phyloP scores from a whole-genome alignment of 2,888 invertebrate species.

The Camptogramma bilineatum region DNA sequence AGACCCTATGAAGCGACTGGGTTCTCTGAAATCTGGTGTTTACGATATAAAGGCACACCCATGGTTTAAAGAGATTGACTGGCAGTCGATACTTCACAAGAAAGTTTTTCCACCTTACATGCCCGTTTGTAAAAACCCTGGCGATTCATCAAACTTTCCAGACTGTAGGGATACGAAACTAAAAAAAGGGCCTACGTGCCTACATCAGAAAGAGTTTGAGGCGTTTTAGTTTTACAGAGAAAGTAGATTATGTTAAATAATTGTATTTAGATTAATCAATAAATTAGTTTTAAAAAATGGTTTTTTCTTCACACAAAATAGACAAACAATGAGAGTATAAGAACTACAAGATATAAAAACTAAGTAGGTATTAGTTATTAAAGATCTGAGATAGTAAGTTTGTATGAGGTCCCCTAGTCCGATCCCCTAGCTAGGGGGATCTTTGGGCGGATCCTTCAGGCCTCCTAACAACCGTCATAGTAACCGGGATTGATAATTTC shows the following conservation, averaged over 20 bases:
- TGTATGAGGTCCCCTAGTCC: too few species aligned
- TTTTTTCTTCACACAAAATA: neutral
- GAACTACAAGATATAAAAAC: too few species aligned
- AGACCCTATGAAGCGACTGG: conserved; percentile 87
- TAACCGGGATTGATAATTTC: too few species aligned
- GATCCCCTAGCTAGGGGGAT: too few species aligned
- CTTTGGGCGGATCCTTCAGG: too few species aligned
- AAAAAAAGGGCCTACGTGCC: conserved; percentile 74
- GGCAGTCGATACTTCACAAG: conserved; percentile 92
- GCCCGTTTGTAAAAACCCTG: conserved; percentile 80
- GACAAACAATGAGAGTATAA: too few species aligned
- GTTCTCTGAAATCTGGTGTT: conserved; percentile 94
- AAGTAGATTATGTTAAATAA: conserved; percentile 21
- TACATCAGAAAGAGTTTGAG: conserved; percentile 87
- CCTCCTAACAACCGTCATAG: too few species aligned
- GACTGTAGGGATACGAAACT: conserved; percentile 83
- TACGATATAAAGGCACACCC: conserved; percentile 95
- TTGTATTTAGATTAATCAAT: conserved; percentile 29
- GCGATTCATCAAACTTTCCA: conserved; percentile 89
- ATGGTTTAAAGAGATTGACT: conserved; percentile 94
- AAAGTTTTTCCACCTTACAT: conserved; percentile 87
- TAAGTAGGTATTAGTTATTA: too few species aligned
- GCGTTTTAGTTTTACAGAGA: conserved; percentile 81
- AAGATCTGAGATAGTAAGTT: too few species aligned
- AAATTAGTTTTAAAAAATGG: conserved; percentile 12